Percentiles rank a stretch among this genome's conserved stretches.
These are phyloP conservation scores for Astreopora myriophthalma DNA, from an alignment of 64 coral and sea anemone genomes.

Conservation along the genomic window DNA sequence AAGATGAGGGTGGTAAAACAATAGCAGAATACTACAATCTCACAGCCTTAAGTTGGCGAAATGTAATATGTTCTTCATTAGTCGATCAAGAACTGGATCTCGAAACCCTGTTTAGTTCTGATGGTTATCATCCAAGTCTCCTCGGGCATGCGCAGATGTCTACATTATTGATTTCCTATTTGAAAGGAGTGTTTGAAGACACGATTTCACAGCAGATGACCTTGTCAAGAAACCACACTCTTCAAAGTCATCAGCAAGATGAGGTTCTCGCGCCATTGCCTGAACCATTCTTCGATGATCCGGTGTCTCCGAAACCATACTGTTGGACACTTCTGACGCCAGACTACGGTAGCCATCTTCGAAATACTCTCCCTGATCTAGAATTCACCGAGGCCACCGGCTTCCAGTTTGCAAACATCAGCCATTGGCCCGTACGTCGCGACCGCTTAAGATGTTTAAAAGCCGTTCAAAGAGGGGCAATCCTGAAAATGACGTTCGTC, in stretches of 20 bases:
- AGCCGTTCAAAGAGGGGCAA: constrained; percentile 74
- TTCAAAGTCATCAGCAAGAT: background rate
- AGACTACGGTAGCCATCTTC: constrained; percentile 62
- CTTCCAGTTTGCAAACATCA: constrained; percentile 85
- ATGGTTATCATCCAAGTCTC: constrained; percentile 93
- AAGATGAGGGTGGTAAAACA: constrained; percentile 82
- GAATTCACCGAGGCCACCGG: constrained; percentile 61
- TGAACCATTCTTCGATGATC: constrained; percentile 73
- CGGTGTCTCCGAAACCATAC: constrained; percentile 51
- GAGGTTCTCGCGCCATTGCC: background rate
- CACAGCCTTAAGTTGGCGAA: constrained; percentile 94
- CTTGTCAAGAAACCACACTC: background rate
- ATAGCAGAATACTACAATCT: constrained; percentile 92
- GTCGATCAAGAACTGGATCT: constrained; percentile 14
- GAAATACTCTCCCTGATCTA: constrained; percentile 74
- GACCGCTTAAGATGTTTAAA: constrained; percentile 91
- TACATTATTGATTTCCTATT: constrained; percentile 83
- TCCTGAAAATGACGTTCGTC: constrained; percentile 65
- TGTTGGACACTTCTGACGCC: constrained; percentile 98
- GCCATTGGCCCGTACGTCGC: constrained; percentile 80
- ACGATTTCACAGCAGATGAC: constrained; percentile 70
- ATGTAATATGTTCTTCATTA: constrained; percentile 77
- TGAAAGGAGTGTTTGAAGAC: constrained; percentile 83
- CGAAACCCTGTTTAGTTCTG: constrained; percentile 75
- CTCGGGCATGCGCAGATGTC: constrained; percentile 94